Evolutionary conservation across 2,888 invertebrate genomes (phyloP), one percentile per base, ranked within the genome.

Genomic region (Ryuthela nishihirai): DNA sequence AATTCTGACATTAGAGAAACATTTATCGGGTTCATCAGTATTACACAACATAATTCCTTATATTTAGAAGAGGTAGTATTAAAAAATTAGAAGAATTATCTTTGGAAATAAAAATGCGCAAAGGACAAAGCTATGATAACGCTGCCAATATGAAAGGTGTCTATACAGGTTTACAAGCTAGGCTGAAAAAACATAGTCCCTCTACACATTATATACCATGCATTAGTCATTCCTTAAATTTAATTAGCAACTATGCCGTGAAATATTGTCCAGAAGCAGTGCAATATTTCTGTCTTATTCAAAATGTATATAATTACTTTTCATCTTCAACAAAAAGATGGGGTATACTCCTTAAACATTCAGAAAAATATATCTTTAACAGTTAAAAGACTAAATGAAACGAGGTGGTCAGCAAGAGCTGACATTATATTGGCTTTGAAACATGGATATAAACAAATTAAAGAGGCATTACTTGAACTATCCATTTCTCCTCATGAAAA

Each of bases 401-500:
- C 34, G n/a, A 32, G 34, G 20, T 44, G 44, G 44, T 20, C 21
- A 9, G 32, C 32, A 29, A 44, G 44, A 46, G 46, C 46, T 20
- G 35, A 46, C 12, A 24, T 38, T 24, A n/a, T 36, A 23, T 38
- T 21, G 20, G 36, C 46, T 46, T 18, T 46, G 20, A 35, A 36
- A 24, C 34, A 36, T 46, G 34, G 17, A 17, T 46, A 26, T 23
- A 46, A 2, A 15, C 17, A 23, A 12, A 46, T 46, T 9, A 46
- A 46, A 36, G 15, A 46, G 21, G 32, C 32, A n/a, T 42, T 42
- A 25, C n/a, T 25, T 1, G 24, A 42, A 42, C 12, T 25, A n/a
- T 24, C 3, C 18, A 18, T 32, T 18, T 23, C 20, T 21, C 10
- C 10, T n/a, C 2, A 21, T n/a, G 38, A 38, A 36, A 46, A 36